Evolutionary conservation across 2,797 vertebrate genomes (phyloP), one percentile per base, ranked within the genome.

Genomic region (Liasis olivaceus): DNA sequence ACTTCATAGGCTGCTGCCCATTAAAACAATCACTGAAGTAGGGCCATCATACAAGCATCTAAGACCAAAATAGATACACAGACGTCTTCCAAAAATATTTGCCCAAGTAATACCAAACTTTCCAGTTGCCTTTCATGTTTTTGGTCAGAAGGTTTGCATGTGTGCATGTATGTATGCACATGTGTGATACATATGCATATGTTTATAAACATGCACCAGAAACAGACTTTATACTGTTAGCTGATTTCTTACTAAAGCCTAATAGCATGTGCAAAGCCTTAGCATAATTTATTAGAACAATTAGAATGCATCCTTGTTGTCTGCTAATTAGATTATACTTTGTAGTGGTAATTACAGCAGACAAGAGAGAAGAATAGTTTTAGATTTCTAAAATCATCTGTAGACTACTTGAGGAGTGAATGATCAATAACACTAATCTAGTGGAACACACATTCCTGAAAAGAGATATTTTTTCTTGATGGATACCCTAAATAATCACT

Each of bases 341-440:
- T 95, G 94, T 94, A 95, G 92, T 96, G 89, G 94, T 97, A 98
- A 98, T 97, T 97, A 97, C 92, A 95, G 92, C 85, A 96, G 96
- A 96, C 95, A 97, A 95, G 95, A 85, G 95, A 97, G 93, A 98
- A 95, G 94, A 96, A 98, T 95, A 96, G 95, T 95, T 97, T 96
- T 91, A 95, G 96, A 94, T 97, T 95, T 96, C 95, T 94, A 96
- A 97, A 97, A 97, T 97, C 94, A 97, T 97, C 96, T 96, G 93
- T 96, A 96, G 95, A 97, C 91, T 94, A 95, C 3, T 0, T 95
- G 95, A 96, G 91, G 93, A 96, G 72, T 94, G 77, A 95, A 94
- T 95, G 93, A 97, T 98, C 97, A 96, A 97, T 97, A 98, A 97
- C 94, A 94, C 93, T 97, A 97, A 97, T 97, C 96, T 97, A 96